Conservation (phyloP, 2,888 invertebrate genomes). For the Tetheella fluctuosa region DNA sequence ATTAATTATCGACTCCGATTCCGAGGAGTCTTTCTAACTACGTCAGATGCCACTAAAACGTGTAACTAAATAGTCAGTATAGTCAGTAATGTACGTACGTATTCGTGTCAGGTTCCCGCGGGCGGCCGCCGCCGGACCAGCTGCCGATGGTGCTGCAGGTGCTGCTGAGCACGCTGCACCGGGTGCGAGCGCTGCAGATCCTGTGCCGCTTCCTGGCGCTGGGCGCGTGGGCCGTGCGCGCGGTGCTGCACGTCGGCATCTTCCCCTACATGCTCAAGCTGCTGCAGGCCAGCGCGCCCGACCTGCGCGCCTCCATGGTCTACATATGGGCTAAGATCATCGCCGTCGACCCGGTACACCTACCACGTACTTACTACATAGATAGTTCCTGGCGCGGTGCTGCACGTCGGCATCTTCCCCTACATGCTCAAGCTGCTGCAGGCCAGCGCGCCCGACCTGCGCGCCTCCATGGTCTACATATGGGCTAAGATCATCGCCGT, state of each 20-base stretch:
- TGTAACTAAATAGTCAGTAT: too few species aligned
- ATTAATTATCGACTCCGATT: too few species aligned
- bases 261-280: slow-evolving; percentile 99
- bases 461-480: slow-evolving; percentile 97
- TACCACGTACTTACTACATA: too few species aligned
- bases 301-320: slow-evolving; percentile 95
- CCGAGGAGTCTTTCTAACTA: too few species aligned
- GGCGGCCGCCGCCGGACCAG: slow-evolving; percentile 96
- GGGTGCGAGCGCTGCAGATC: slow-evolving; percentile 96
- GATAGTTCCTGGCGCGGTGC: too few species aligned
- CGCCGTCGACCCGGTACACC: slow-evolving; percentile 95
- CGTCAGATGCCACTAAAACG: too few species aligned
- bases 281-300: slow-evolving; percentile 96
- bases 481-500: slow-evolving; percentile 99
- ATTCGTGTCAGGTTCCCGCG: slow-evolving; percentile 33
- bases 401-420: slow-evolving; percentile 99
- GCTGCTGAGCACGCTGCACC: slow-evolving; percentile 89
- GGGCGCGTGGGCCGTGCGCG: slow-evolving; percentile 94
- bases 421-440: slow-evolving; percentile 98
- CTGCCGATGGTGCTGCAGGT: slow-evolving; percentile 98
- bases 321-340: slow-evolving; percentile 99
- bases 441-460: slow-evolving; percentile 95
- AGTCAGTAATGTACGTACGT: slow-evolving; percentile 23
- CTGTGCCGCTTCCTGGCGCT: slow-evolving; percentile 97
- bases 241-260: slow-evolving; percentile 98